A percentile compares a stretch with the other conserved stretches of the same genome.
Conservation (phyloP, 2,888 invertebrate genomes). For the Mesorhabditis spiculigera region DNA sequence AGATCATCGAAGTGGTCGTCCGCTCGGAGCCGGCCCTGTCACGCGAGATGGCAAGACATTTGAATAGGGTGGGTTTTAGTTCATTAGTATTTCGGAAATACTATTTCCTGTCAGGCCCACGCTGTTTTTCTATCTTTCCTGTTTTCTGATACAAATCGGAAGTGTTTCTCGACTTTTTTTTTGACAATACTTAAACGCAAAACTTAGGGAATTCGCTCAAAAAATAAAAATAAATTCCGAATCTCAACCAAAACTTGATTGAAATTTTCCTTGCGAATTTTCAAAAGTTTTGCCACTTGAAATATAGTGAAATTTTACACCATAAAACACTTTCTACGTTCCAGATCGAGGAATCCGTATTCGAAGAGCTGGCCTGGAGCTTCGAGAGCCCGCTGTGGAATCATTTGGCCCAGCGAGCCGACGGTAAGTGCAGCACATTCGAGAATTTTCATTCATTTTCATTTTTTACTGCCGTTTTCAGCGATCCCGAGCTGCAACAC, state of each 20-base stretch:
- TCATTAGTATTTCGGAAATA: too few relatives aligned
- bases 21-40: conserved; percentile 81
- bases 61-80: conserved; percentile 71
- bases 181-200: too few relatives aligned
- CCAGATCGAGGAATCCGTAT: conserved; percentile 85
- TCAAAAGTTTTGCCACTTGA: too few relatives aligned
- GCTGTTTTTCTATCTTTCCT: too few relatives aligned
- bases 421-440: conserved; percentile 69
- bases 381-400: conserved; percentile 83
- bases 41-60: conserved; percentile 86
- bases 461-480: conserved; percentile 6
- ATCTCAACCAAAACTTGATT: too few relatives aligned
- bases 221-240: too few relatives aligned
- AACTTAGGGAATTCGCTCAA: too few relatives aligned
- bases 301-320: too few relatives aligned
- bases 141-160: too few relatives aligned
- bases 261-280: too few relatives aligned
- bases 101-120: too few relatives aligned
- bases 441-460: conserved; percentile 64
- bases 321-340: background rate
- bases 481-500: background rate
- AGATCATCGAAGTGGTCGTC: conserved; percentile 91
- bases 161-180: too few relatives aligned
- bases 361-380: conserved; percentile 87
- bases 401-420: conserved; percentile 20